Percentiles rank a stretch among this genome's conserved stretches.
phyloP scores from a whole-genome alignment of 2,113 vertebrate genomes.

The Machaerirhynchus nigripectus region DNA sequence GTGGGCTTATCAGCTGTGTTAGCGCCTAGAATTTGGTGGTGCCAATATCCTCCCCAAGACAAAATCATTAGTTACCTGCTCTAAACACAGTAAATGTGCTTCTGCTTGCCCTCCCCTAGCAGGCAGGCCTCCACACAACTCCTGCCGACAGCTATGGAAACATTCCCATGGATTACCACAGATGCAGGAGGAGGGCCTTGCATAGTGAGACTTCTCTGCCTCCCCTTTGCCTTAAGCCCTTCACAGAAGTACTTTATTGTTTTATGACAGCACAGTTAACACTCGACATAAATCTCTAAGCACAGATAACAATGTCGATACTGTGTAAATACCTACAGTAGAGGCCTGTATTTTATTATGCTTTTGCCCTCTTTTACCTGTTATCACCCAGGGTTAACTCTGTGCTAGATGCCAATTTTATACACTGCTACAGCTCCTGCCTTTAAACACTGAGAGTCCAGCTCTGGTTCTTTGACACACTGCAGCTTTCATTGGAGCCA shows the following conservation, averaged over 20 bases:
- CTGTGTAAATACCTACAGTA: slow-evolving; percentile 11
- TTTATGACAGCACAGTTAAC: slow-evolving; percentile 36
- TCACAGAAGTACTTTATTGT: slow-evolving; percentile 47
- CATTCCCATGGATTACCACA: not conserved
- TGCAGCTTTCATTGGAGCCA: not conserved
- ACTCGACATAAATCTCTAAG: slow-evolving; percentile 35
- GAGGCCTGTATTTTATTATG: not conserved
- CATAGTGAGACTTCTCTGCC: not conserved
- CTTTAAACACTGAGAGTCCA: not conserved
- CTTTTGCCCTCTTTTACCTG: not conserved
- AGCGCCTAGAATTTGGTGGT: not conserved
- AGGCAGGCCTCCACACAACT: not conserved
- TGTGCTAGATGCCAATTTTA: not conserved
- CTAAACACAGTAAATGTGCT: not conserved
- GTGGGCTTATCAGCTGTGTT: not conserved
- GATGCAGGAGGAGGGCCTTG: slow-evolving; percentile 14
- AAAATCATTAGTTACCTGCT: not conserved
- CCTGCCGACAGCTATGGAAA: not conserved
- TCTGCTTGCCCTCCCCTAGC: not conserved
- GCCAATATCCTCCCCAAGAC: not conserved
- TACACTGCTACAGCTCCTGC: not conserved
- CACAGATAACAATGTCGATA: slow-evolving; percentile 8
- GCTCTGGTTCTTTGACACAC: not conserved
- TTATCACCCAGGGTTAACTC: not conserved
- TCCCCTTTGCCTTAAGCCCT: slow-evolving; percentile 29